A percentile compares a stretch with the other conserved stretches of the same genome.
phyloP scores from a whole-genome alignment of 2,113 vertebrate genomes.

The Meriones unguiculatus region DNA sequence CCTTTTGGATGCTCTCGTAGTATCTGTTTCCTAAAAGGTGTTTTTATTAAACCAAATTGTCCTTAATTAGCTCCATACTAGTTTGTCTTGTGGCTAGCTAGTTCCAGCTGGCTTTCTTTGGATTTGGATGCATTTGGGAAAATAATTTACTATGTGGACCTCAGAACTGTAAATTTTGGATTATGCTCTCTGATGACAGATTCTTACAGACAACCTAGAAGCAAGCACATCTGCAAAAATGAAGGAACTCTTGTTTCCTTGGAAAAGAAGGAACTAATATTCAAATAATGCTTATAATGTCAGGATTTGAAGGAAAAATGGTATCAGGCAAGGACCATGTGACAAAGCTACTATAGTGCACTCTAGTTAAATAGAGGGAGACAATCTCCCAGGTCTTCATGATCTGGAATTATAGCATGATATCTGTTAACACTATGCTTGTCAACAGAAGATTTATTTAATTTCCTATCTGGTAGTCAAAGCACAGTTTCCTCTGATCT shows the following conservation, averaged over 20 bases:
- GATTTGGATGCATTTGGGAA: background rate
- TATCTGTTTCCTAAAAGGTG: background rate
- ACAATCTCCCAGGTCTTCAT: rapidly evolving
- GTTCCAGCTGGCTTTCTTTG: conserved; percentile 49
- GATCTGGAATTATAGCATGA: background rate
- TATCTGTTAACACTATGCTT: no score
- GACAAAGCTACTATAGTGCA: background rate
- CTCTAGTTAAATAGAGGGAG: background rate
- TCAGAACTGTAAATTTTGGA: conserved; percentile 3
- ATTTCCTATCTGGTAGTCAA: background rate
- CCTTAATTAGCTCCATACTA: background rate
- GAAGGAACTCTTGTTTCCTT: background rate
- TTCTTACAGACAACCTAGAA: background rate
- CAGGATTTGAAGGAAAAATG: background rate
- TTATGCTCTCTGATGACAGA: background rate
- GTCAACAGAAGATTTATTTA: background rate
- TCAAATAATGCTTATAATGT: conserved; percentile 5
- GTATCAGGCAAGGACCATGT: background rate
- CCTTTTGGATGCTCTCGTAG: background rate
- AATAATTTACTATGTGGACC: background rate
- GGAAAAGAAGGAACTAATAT: background rate
- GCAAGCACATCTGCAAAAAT: background rate
- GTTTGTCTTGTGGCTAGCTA: background rate
- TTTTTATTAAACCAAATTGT: conserved; percentile 15
- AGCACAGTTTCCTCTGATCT: background rate